Percentiles rank a stretch among this genome's conserved stretches.
These are phyloP conservation scores for Romanomermis culicivorax DNA, from an alignment of 2,888 invertebrate species.

Conservation along the genomic window DNA sequence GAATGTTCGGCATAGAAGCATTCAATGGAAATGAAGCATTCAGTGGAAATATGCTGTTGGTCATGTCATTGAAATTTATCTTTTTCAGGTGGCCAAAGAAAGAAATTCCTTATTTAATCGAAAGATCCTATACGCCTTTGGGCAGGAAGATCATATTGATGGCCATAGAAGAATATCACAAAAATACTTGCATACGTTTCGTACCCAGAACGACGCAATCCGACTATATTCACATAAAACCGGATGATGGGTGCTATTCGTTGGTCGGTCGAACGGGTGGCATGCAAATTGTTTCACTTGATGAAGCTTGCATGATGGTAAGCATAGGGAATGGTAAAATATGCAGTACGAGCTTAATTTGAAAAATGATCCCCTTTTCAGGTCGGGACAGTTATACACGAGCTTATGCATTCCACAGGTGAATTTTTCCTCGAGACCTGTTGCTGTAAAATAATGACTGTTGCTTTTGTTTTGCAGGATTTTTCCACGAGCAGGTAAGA, in stretches of 20 bases:
- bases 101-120: conserved; percentile 23
- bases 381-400: conserved; percentile 19
- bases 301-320: conserved; percentile 26
- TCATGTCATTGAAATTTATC: too few relatives aligned
- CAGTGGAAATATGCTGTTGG: too few relatives aligned
- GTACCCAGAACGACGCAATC: conserved; percentile 31
- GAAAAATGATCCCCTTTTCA: background rate
- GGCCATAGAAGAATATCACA: conserved; percentile 37
- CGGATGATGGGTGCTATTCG: conserved; percentile 47
- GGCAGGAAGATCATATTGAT: conserved; percentile 24
- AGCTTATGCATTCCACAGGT: conserved; percentile 26
- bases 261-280: conserved; percentile 49
- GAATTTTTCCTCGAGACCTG: too few relatives aligned
- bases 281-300: conserved; percentile 37
- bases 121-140: conserved; percentile 23
- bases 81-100: background rate
- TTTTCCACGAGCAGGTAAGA: conserved; percentile 21
- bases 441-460: too few relatives aligned
- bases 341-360: too few relatives aligned
- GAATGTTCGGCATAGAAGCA: too few relatives aligned
- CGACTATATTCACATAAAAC: conserved; percentile 40
- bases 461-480: too few relatives aligned
- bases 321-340: too few relatives aligned
- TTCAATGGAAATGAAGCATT: too few relatives aligned
- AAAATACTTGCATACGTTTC: conserved; percentile 43